These are phyloP conservation scores for Malacoraja senta DNA, from an alignment of 2,797 vertebrate species.

Conservation along the genomic window DNA sequence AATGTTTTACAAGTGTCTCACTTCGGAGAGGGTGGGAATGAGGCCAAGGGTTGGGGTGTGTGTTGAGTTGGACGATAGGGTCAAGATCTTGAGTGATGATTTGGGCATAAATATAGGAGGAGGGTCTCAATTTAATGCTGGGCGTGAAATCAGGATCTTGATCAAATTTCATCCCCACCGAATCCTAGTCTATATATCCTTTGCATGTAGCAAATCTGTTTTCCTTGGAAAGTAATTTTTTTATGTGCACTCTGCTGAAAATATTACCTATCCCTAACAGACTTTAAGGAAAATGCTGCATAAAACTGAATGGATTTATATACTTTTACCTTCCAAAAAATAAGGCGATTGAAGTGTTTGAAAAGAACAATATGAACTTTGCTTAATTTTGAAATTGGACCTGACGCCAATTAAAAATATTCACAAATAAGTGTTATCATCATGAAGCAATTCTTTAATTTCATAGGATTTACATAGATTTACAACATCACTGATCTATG, in stretches of 20 bases:
- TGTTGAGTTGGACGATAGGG: too few relatives aligned
- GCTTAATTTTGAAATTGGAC: not conserved
- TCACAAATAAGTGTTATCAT: not conserved
- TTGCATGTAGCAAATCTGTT: not conserved
- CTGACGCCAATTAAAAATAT: not conserved
- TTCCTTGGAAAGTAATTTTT: not conserved
- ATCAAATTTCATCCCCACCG: not conserved
- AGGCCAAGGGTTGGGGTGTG: too few relatives aligned
- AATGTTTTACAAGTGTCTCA: too few relatives aligned
- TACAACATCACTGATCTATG: not conserved
- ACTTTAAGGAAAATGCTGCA: not conserved
- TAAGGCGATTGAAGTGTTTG: not conserved
- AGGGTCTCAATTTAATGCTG: too few relatives aligned
- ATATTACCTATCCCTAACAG: not conserved
- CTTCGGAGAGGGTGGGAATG: too few relatives aligned
- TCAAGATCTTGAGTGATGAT: too few relatives aligned
- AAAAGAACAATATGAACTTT: not conserved
- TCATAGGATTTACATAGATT: not conserved
- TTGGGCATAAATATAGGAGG: too few relatives aligned
- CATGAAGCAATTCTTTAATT: not conserved
- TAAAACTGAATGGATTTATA: not conserved
- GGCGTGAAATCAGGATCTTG: too few relatives aligned
- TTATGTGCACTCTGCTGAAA: too few relatives aligned
- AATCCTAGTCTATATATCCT: not conserved
- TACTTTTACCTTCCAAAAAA: not conserved